A percentile compares a stretch with the other conserved stretches of the same genome.
These are phyloP conservation scores for Botia kubotai DNA, from an alignment of 2,797 vertebrate genomes.

Conservation along the genomic window DNA sequence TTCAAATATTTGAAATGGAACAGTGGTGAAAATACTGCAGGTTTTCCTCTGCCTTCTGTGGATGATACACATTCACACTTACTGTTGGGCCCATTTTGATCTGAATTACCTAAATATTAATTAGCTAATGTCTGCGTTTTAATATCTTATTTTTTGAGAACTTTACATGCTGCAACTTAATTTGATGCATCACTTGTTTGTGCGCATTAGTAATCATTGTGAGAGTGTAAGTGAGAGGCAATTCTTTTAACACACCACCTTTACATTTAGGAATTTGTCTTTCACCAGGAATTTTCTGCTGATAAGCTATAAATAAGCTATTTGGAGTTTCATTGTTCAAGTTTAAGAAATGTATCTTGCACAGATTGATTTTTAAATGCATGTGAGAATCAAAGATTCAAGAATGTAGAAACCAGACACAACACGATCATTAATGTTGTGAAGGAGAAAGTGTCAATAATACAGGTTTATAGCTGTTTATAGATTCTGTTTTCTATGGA, in stretches of 20 bases:
- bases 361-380: background rate
- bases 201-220: conserved; percentile 11
- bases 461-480: background rate
- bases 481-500: conserved; percentile 20
- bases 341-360: background rate
- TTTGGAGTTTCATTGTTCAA: background rate
- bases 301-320: background rate
- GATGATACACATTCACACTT: background rate
- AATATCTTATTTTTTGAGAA: background rate
- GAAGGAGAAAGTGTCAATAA: no score
- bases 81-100: background rate
- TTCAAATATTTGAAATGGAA: background rate
- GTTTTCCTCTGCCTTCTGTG: background rate
- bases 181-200: conserved; percentile 27
- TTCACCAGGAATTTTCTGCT: background rate
- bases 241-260: conserved; percentile 37
- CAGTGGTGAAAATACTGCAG: background rate
- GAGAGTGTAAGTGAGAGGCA: conserved; percentile 31
- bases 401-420: background rate
- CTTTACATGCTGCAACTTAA: background rate
- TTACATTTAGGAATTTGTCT: conserved; percentile 46
- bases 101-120: background rate
- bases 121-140: background rate
- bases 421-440: conserved; percentile 5
- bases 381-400: background rate